Evolutionary conservation across 2,797 vertebrate species (phyloP), one percentile per base, ranked within the genome.

Genomic region (Psittacula derbiana): DNA sequence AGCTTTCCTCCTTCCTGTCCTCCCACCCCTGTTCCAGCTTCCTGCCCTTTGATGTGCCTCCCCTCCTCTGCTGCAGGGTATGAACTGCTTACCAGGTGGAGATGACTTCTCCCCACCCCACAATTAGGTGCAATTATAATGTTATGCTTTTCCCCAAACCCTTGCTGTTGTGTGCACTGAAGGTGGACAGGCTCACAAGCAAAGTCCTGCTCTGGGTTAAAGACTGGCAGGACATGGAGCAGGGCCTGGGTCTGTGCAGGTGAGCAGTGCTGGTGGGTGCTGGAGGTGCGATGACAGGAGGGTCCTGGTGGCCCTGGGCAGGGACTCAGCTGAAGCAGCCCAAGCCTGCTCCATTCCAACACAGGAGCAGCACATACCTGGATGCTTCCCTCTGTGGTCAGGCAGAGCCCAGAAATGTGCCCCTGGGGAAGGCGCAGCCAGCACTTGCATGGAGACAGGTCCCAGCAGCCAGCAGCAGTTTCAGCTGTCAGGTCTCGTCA

Each of bases 31-130:
- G 46, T 31, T 81, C 31, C 60, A 52, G 64, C 78, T 95, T 95
- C 95, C 96, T 95, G 93, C 80, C 67, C 88, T 95, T 96, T 96
- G 62, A 91, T 94, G 83, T 83, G 80, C 19, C 71, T 67, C 53
- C 65, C 41, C 60, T 93, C 92, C 93, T 90, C 53, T 73, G 86
- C 95, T 55, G 58, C 70, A 18, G 90, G 93, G 88, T 40, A 74
- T 1, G 4, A 90, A 46, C 27, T 38, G 46, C 84, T 88, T 60
- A 58, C 67, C 83, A 57, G 87, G 57, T 91, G 91, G 78, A 49
- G 73, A 50, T 5, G 44, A 27, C 84, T 71, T 55, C 47, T 71
- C 92, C 40, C 81, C 84, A 67, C 80, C 88, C 83, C 60, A 38
- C 60, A 44, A 72, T 91, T 85, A 93, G 64, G 20, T 33, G 80